A percentile compares a stretch with the other conserved stretches of the same genome.
These are phyloP conservation scores for Habrosyne pyritoides DNA, from an alignment of 2,888 invertebrate species.

Conservation along the genomic window DNA sequence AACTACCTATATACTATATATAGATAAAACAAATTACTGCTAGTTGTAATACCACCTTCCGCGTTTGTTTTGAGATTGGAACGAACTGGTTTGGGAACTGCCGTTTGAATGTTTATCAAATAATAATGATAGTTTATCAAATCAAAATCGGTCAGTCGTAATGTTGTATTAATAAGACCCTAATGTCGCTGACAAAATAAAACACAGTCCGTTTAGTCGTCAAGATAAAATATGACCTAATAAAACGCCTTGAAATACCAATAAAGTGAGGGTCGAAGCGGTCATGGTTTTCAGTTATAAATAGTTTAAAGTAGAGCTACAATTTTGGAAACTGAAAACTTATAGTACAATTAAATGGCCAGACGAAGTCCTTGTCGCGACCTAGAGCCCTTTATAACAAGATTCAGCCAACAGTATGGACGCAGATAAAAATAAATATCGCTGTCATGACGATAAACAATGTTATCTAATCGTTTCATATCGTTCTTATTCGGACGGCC, in stretches of 20 bases:
- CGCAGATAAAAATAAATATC: constrained; percentile 2
- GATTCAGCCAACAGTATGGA: constrained; percentile 4
- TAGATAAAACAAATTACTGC: background rate
- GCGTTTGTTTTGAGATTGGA: constrained; percentile 3
- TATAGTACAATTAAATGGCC: background rate
- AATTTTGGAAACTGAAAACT: background rate
- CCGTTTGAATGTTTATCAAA: background rate
- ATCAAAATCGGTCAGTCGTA: background rate
- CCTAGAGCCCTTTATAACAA: background rate
- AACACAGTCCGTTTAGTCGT: too few species aligned
- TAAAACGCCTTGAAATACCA: background rate
- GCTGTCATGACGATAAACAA: background rate
- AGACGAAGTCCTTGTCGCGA: background rate
- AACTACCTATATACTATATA: background rate
- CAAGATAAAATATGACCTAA: background rate
- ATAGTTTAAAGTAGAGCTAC: background rate
- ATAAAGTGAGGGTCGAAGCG: background rate
- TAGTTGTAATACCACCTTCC: background rate
- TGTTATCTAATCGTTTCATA: constrained; percentile 3
- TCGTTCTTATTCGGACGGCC: background rate
- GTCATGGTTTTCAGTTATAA: background rate
- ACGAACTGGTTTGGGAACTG: background rate
- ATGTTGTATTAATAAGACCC: background rate
- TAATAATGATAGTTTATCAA: background rate
- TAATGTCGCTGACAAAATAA: too few species aligned